Percentiles rank a stretch among this genome's conserved stretches.
phyloP scores from a whole-genome alignment of 2,797 vertebrate species.

The Typhlichthys subterraneus region DNA sequence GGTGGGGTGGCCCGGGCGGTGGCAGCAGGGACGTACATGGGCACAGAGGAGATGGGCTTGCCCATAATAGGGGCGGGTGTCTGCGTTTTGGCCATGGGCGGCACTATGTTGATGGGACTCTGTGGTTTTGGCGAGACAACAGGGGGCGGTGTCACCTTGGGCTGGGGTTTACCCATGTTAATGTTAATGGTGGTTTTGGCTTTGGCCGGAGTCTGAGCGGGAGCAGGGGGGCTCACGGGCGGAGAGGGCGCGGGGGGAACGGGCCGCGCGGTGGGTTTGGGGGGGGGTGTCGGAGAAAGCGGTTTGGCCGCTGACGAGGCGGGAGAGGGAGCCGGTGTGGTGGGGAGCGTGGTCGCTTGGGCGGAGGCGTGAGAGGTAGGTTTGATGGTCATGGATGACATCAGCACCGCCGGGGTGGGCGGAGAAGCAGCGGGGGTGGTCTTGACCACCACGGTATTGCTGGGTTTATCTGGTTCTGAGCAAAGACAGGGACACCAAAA shows the following conservation, averaged over 20 bases:
- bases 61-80: constrained; percentile 67
- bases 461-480: constrained; percentile 71
- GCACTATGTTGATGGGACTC: constrained; percentile 61
- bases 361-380: constrained; percentile 35
- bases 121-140: constrained; percentile 77
- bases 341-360: constrained; percentile 37
- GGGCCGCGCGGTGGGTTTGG: constrained; percentile 28
- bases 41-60: constrained; percentile 81
- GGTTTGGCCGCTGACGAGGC: constrained; percentile 28
- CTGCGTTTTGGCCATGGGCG: constrained; percentile 40
- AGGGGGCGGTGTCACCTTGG: constrained; percentile 65
- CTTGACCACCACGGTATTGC: constrained; percentile 69
- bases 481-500: constrained; percentile 16
- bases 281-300: constrained; percentile 26
- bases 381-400: constrained; percentile 80
- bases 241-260: constrained; percentile 13
- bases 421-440: constrained; percentile 48
- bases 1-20: constrained; percentile 36
- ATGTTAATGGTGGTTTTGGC: constrained; percentile 77
- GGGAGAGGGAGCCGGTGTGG: constrained; percentile 32
- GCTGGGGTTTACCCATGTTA: constrained; percentile 71
- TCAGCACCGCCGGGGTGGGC: constrained; percentile 70
- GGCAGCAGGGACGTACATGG: constrained; percentile 73
- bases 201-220: constrained; percentile 57
- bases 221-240: constrained; percentile 23